Base-by-base conservation (phyloP, 2,888 invertebrate species). In the Ophion ventricosus region DNA sequence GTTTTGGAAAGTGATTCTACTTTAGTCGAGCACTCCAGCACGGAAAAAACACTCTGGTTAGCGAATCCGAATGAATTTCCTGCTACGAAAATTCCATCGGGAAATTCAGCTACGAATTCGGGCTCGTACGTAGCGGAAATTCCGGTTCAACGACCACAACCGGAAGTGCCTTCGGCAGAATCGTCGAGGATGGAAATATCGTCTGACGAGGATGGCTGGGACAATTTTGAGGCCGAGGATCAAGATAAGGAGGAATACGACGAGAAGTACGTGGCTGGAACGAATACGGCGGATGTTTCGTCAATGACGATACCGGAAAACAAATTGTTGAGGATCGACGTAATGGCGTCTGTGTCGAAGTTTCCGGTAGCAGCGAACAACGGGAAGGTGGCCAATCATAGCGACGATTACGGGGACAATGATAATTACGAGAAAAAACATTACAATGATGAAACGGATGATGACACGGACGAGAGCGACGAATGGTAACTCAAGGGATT, bases 391-490 rank as follows among this genome's bases (percentile, higher is more conserved):
- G 17, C 4, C 14, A 26, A 26, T n/a, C 17, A 23, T 8, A 29
- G 8, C 10, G 69, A 23, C 14, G 23, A 23, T n/a, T 2, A 26
- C 23, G 61, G 61, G 23, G 29, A 74, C 35, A 29, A 29, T 7
- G 35, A 35, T 1, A 40, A 66, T 29, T 23, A 76, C 17, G 17
- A 76, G 1, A 26, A 77, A 11, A 20, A 77, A 17, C 40, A 67
- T 20, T 43, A 20, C 40, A 40, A 14, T 20, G 59, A 67, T 61
- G 59, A 80, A 23, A n/a, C 17, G 5, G 49, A 59, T 20, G 20
- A 49, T 14, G 2, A 61, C 17, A n/a, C 3, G 25, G 43, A 61
- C 43, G 59, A 43, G 1, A 5, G 23, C 14, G n/a, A 72, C 5
- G 14, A 49, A 14, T 0, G 14, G 26, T 3, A 26, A 0, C 1